Evolutionary conservation across 2,113 vertebrate species (phyloP).

Genomic region (Chlorodrepanis virens): DNA sequence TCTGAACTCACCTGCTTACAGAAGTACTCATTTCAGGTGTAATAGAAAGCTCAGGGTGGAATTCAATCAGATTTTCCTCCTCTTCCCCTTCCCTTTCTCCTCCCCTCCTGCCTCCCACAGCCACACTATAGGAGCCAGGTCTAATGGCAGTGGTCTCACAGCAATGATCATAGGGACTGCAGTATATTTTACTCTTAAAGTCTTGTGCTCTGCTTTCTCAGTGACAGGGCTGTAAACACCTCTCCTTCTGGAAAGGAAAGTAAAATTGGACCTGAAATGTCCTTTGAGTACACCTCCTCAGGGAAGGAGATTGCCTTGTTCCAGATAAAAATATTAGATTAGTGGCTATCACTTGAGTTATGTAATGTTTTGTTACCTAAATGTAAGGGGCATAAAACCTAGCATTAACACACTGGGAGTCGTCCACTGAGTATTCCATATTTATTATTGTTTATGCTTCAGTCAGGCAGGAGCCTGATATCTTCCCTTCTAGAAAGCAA

Average conservation of each 20-base stretch:
- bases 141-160: not conserved
- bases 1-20: not conserved
- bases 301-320: not conserved
- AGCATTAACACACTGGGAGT: not conserved
- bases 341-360: not conserved
- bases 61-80: not conserved
- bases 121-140: not conserved
- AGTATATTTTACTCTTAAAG: not conserved
- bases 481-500: not conserved
- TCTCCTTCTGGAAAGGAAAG: not conserved
- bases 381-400: not conserved
- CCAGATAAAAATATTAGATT: not conserved
- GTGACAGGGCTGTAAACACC: not conserved
- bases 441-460: not conserved
- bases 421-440: not conserved
- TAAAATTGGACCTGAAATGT: not conserved
- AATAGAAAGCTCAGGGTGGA: not conserved
- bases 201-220: not conserved
- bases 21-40: not conserved
- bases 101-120: fast-evolving
- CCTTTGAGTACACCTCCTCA: not conserved
- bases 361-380: not conserved
- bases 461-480: not conserved
- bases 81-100: not conserved
- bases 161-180: fast-evolving